phyloP scores from a whole-genome alignment of 2,113 vertebrate genomes.

The Daboia siamensis region DNA sequence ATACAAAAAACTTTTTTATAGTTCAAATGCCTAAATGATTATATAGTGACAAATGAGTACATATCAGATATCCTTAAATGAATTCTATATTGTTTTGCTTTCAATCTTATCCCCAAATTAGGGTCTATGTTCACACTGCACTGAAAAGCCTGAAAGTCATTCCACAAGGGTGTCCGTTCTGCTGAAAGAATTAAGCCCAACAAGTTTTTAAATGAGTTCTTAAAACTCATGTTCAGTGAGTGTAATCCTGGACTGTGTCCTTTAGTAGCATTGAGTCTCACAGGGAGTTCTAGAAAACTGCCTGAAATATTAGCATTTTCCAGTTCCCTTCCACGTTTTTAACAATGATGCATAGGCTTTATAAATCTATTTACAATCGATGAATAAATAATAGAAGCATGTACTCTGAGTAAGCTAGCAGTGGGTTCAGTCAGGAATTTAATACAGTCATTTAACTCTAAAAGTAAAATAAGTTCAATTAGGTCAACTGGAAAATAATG shows the following conservation, averaged over 20 bases:
- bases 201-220: background rate
- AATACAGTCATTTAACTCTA: background rate
- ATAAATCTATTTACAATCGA: conserved; percentile 11
- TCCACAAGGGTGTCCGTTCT: background rate
- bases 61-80: background rate
- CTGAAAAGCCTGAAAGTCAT: background rate
- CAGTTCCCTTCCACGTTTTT: conserved; percentile 45
- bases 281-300: background rate
- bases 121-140: conserved; percentile 31
- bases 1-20: background rate
- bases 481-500: conserved; percentile 24
- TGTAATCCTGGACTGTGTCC: background rate
- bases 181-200: conserved; percentile 13
- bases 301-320: conserved; percentile 30
- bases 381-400: conserved; percentile 18
- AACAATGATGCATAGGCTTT: background rate
- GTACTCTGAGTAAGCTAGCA: background rate
- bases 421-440: no score
- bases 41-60: background rate
- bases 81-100: background rate
- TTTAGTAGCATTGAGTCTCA: background rate
- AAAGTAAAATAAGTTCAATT: conserved; percentile 31
- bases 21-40: conserved; percentile 12
- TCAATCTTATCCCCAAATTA: conserved; percentile 6
- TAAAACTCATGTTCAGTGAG: background rate